These are phyloP conservation scores for Drosophila algonquin DNA, from an alignment of 2,888 invertebrate genomes.

Conservation along the genomic window DNA sequence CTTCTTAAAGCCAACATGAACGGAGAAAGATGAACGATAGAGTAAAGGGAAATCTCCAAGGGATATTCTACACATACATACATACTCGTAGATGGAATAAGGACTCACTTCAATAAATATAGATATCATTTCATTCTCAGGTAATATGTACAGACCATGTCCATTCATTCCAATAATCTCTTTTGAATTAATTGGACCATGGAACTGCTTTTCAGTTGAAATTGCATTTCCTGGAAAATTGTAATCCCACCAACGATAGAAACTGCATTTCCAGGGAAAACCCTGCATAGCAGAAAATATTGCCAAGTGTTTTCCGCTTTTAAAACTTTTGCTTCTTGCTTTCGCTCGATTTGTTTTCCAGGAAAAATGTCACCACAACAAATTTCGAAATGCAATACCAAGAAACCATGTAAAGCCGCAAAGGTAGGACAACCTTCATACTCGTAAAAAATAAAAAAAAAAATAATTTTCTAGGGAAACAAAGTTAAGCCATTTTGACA, in stretches of 20 bases:
- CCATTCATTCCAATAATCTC: not conserved
- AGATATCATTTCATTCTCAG: not conserved
- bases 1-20: conserved; percentile 26
- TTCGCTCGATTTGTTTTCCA: not conserved
- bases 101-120: no score
- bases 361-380: not conserved
- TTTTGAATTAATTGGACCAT: not conserved
- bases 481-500: no score
- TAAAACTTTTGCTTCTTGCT: not conserved
- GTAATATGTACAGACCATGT: no score
- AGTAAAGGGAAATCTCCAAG: no score
- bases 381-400: not conserved
- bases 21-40: not conserved
- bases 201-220: not conserved
- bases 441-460: no score
- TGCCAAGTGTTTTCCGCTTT: not conserved
- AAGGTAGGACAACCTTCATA: no score
- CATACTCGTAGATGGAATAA: no score
- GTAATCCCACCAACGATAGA: not conserved
- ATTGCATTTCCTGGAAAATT: not conserved
- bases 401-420: not conserved
- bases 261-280: not conserved
- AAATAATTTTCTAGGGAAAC: no score
- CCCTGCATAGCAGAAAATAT: not conserved
- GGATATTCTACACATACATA: not conserved